Conservation (phyloP, 2,888 invertebrate species). For the Belgica antarctica region DNA sequence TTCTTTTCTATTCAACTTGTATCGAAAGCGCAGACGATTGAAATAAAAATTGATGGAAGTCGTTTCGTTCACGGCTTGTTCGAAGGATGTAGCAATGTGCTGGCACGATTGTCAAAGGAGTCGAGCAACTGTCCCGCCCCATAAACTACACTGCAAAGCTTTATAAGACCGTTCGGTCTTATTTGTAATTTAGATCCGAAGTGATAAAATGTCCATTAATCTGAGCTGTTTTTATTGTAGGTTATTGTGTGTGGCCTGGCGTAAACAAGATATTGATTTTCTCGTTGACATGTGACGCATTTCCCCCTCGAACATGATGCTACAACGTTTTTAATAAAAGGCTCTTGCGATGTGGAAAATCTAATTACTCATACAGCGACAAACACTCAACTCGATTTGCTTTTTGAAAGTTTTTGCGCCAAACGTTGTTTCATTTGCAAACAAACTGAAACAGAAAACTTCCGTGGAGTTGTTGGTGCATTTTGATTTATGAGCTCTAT, state of each 20-base stretch:
- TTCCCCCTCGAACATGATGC: neutral
- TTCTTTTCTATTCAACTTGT: neutral
- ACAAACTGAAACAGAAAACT: neutral
- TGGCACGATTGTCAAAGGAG: no score
- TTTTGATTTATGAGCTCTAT: neutral
- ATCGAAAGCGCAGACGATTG: neutral
- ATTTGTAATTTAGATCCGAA: neutral
- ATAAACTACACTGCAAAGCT: no score
- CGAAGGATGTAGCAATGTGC: no score
- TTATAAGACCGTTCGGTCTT: neutral
- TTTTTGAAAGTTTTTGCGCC: neutral
- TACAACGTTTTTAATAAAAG: constrained; percentile 17
- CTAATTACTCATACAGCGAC: neutral
- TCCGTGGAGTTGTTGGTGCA: neutral
- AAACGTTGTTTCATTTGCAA: neutral
- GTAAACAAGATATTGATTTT: constrained; percentile 40
- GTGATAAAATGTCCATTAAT: neutral
- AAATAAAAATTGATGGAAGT: neutral
- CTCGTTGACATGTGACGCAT: constrained; percentile 30
- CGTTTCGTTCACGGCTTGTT: no score
- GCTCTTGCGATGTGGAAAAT: constrained; percentile 8
- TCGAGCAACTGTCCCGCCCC: no score
- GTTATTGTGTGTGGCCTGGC: neutral
- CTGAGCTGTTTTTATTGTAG: neutral
- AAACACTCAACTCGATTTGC: neutral